These are phyloP conservation scores for Aphelenchoides bicaudatus DNA, from an alignment of 2,888 invertebrate genomes.

Conservation along the genomic window DNA sequence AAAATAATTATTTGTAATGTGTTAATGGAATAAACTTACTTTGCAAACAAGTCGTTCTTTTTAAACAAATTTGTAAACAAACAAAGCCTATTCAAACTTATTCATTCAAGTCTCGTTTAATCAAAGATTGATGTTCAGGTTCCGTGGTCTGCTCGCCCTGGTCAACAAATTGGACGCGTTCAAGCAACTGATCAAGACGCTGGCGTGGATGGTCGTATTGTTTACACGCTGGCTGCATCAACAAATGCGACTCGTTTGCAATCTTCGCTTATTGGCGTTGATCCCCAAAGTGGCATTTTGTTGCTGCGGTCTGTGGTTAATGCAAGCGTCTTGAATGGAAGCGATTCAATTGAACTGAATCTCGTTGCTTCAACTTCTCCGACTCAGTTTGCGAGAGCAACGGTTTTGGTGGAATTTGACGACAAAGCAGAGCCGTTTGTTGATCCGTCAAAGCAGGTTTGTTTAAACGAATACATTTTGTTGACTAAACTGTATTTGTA, in stretches of 20 bases:
- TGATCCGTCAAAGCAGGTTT: no score
- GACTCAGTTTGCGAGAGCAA: slow-evolving; percentile 30
- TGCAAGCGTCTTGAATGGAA: slow-evolving; percentile 24
- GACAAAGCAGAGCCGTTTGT: slow-evolving; percentile 15
- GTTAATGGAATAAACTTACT: no score
- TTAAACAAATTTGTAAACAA: not conserved
- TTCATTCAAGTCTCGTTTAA: no score
- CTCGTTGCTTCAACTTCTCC: slow-evolving; percentile 45
- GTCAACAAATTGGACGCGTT: slow-evolving; percentile 78
- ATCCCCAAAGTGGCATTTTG: slow-evolving; percentile 42
- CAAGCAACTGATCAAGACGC: slow-evolving; percentile 85
- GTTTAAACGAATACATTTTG: not conserved
- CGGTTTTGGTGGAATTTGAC: slow-evolving; percentile 43
- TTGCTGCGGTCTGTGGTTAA: slow-evolving; percentile 30
- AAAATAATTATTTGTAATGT: no score
- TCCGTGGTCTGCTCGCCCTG: slow-evolving; percentile 63
- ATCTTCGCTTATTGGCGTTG: slow-evolving; percentile 27
- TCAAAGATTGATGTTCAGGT: slow-evolving; percentile 27
- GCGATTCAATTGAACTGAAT: slow-evolving; percentile 41
- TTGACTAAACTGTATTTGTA: no score
- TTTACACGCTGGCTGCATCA: slow-evolving; percentile 63
- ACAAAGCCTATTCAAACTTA: no score
- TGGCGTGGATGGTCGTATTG: slow-evolving; percentile 84
- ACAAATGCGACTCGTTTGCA: no score
- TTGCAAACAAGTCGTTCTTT: no score